Conservation (phyloP, 2,113 vertebrate genomes). For the Oncorhynchus clarkii region DNA sequence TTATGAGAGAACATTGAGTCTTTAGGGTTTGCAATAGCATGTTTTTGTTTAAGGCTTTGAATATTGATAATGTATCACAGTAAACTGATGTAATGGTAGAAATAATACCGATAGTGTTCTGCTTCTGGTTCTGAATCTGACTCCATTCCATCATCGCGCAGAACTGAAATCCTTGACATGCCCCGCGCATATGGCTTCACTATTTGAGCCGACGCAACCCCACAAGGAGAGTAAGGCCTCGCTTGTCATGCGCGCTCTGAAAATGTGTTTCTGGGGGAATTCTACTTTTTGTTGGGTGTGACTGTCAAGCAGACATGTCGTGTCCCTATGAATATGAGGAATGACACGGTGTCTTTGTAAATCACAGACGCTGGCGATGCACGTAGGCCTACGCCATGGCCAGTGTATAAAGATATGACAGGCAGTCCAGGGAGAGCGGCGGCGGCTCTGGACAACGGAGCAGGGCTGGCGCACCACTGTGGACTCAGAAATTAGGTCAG, state of each 20-base stretch:
- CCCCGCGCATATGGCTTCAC: too few species aligned
- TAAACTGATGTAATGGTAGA: too few species aligned
- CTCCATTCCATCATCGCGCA: too few species aligned
- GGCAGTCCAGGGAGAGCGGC: slow-evolving; percentile 21
- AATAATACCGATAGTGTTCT: too few species aligned
- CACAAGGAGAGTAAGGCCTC: background rate
- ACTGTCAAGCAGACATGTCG: slow-evolving; percentile 5
- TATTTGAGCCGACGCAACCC: slow-evolving; percentile 4
- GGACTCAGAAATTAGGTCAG: slow-evolving; percentile 65
- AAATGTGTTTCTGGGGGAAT: background rate
- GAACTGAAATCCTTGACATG: too few species aligned
- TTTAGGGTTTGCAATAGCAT: too few species aligned
- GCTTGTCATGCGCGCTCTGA: slow-evolving; percentile 1
- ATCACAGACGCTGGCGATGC: slow-evolving; percentile 30
- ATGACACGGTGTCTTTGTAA: slow-evolving; percentile 30
- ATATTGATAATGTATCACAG: too few species aligned
- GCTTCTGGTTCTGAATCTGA: too few species aligned
- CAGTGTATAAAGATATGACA: slow-evolving; percentile 22
- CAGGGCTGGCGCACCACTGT: slow-evolving; percentile 34
- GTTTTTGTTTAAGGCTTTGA: too few species aligned
- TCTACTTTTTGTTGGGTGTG: slow-evolving; percentile 1
- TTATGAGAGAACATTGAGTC: too few species aligned
- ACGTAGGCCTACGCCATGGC: slow-evolving; percentile 35
- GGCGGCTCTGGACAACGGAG: slow-evolving; percentile 27
- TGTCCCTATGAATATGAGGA: background rate